Evolutionary conservation across 2,797 vertebrate genomes (phyloP).

Genomic region (Diceros bicornis): DNA sequence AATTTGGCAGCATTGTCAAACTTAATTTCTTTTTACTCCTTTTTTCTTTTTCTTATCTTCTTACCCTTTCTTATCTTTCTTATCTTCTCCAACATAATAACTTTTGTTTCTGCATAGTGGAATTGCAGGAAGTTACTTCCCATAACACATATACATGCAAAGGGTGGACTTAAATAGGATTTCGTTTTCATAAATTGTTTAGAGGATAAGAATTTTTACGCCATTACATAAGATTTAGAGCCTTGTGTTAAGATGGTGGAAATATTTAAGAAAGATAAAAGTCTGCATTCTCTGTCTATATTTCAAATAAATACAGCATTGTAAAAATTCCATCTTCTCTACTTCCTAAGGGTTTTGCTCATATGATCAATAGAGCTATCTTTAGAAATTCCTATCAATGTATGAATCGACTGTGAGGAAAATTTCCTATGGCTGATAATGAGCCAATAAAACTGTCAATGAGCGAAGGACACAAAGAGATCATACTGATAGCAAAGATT

Average conservation of each 20-base stretch:
- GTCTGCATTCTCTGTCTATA: neutral
- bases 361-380: neutral
- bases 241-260: neutral
- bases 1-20: neutral
- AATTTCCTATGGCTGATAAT: neutral
- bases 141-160: neutral
- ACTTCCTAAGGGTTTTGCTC: neutral
- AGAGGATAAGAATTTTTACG: neutral
- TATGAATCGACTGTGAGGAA: neutral
- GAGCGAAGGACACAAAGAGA: neutral
- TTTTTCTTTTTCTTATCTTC: neutral
- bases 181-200: slow-evolving; percentile 25
- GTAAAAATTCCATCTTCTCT: neutral
- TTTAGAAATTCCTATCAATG: neutral
- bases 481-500: neutral
- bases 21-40: neutral
- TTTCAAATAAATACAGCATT: slow-evolving; percentile 46
- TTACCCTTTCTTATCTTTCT: neutral
- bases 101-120: neutral
- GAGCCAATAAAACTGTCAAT: neutral
- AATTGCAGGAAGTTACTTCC: neutral
- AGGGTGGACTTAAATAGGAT: neutral
- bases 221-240: neutral
- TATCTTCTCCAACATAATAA: neutral
- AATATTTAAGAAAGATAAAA: slow-evolving; percentile 13